Evolutionary conservation across 2,888 invertebrate species (phyloP), one percentile per base, ranked within the genome.

Genomic region (Agriopis marginaria): DNA sequence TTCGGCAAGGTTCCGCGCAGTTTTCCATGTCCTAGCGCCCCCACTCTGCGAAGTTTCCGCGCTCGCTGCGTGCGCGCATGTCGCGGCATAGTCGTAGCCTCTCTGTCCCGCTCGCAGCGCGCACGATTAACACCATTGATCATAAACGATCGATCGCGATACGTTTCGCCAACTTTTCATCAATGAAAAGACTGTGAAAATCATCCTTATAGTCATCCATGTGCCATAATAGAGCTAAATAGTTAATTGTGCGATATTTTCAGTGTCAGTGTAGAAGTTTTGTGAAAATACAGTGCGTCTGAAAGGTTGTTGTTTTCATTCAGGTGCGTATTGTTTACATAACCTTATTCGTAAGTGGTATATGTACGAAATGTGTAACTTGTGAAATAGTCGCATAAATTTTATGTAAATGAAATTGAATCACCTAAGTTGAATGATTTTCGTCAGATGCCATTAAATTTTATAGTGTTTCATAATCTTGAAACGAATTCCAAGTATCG

Each of bases 131-230:
- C 84, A 79, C 84, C 82, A 85, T 86, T 81, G 84, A 63, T 63
- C 60, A 44, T 32, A n/a, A 11, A 55, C 85, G 32, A 69, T 84
- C 81, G 81, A 69, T 58, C 49, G 32, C 85, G 82, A 87, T 82
- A 84, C 81, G 85, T 87, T 91, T 86, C 79, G 82, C 86, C 80
- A 76, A 83, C 89, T 92, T 92, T 92, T 91, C 91, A 58, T 92
- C 82, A 90, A 91, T 92, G 92, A 93, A 92, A 92, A 93, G 90
- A 87, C 73, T 73, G 82, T 79, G 81, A 81, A 78, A 88, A 67
- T 76, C 74, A 77, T 73, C 76, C 42, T 11, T 23, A 53, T 45
- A 66, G 10, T 50, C 58, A 44, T 51, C 17, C 0, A 11, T 50
- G 76, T 75, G 66, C 66, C 70, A 63, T 66, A 66, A 11, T 47